Evolutionary conservation across 2,888 invertebrate genomes (phyloP), one percentile per base, ranked within the genome.

Genomic region (Amphipyra berbera): DNA sequence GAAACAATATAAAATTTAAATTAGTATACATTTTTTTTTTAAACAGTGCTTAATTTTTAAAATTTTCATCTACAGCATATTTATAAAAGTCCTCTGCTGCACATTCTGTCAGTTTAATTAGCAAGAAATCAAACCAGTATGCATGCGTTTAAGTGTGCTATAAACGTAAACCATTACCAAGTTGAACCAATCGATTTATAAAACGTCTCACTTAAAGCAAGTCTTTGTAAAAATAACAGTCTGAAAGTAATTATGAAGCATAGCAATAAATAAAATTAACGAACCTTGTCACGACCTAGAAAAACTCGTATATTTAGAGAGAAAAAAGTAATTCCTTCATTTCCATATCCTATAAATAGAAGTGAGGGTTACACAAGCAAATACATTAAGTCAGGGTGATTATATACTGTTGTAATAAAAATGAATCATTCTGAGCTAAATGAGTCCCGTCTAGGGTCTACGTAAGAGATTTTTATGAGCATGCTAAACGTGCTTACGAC

Each of bases 301-400:
- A 60, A 55, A 56, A 37, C 45, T 27, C 7, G 45, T 45, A 47
- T 38, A 52, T 50, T 49, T 61, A 10, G 6, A 40, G 27, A 55
- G 46, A 54, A 66, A 61, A 59, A 59, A 52, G 41, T 38, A 47
- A 60, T 61, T 49, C 27, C 30, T 49, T 61, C 44, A 52, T 72
- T 75, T 76, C 49, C 68, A 65, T 71, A 67, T 40, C 9, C 46
- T 53, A 62, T 53, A 68, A 68, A 63, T 68, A 68, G 55, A 66
- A 75, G 15, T n/a, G 27, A 45, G 41, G 42, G 52, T 60, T 54
- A 54, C 49, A 50, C 47, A 69, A 59, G 75, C 55, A 74, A 74
- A 58, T 49, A 61, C 46, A 75, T 56, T 57, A 60, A 55, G 45
- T 57, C 45, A 35, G 33, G 21, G 54, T 47, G 44, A 70, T 61